A percentile compares a stretch with the other conserved stretches of the same genome.
Conservation (phyloP, 1,140 invertebrate species). For the Choristoneura fumiferana region DNA sequence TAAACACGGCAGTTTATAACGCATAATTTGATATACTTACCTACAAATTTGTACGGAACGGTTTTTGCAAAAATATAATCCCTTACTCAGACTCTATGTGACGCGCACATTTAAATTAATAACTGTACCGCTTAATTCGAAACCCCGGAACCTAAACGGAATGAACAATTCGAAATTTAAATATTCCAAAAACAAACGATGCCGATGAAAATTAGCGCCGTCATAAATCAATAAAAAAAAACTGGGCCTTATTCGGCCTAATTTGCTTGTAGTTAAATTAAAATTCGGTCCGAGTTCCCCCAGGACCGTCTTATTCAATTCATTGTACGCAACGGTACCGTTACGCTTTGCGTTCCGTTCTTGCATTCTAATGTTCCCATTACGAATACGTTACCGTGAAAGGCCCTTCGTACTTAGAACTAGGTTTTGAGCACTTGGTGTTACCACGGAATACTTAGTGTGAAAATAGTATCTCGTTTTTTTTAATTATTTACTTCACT, state of each 20-base stretch:
- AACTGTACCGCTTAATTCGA: background rate
- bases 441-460: too few relatives aligned
- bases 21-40: too few relatives aligned
- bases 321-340: constrained; percentile 44
- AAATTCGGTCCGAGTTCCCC: constrained; percentile 57
- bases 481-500: too few relatives aligned
- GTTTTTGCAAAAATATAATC: too few relatives aligned
- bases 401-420: too few relatives aligned
- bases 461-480: too few relatives aligned
- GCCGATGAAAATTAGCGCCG: background rate
- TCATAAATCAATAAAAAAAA: constrained; percentile 27
- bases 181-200: background rate
- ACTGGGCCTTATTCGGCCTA: constrained; percentile 32
- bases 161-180: constrained; percentile 1
- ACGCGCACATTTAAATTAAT: too few relatives aligned
- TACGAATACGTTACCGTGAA: too few relatives aligned
- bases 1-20: too few relatives aligned
- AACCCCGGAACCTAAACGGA: background rate
- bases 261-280: constrained; percentile 55
- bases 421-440: too few relatives aligned
- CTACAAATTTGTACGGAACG: too few relatives aligned
- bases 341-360: constrained; percentile 29
- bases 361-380: constrained; percentile 54
- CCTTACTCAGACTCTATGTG: too few relatives aligned
- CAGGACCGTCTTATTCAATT: constrained; percentile 39